Evolutionary conservation across 1,140 invertebrate species (phyloP).

Genomic region (Drosophila neocordata): DNA sequence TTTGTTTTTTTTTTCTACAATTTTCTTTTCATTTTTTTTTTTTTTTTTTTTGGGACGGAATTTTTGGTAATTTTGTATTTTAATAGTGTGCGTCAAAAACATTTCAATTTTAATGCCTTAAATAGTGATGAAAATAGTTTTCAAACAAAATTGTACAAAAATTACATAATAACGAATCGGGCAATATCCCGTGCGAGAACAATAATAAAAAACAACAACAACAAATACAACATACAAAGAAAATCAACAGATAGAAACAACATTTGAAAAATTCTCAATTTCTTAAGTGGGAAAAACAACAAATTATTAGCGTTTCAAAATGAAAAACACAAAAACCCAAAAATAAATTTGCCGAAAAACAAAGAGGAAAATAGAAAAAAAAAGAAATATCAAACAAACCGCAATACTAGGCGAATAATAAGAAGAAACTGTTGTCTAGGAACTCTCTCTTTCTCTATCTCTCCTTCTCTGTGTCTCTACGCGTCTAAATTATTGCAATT

Average conservation of each 20-base stretch:
- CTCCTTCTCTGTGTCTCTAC: constrained; percentile 29
- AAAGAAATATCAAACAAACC: constrained; percentile 10
- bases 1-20: background rate
- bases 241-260: constrained; percentile 34
- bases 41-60: constrained; percentile 19
- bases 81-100: constrained; percentile 32
- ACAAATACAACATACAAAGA: constrained; percentile 36
- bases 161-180: constrained; percentile 68
- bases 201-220: constrained; percentile 41
- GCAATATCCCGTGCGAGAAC: constrained; percentile 47
- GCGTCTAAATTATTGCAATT: constrained; percentile 46
- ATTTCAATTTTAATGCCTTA: constrained; percentile 61
- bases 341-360: constrained; percentile 60
- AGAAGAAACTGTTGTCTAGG: constrained; percentile 23
- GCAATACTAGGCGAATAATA: no score
- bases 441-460: no score
- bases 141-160: constrained; percentile 44
- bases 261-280: constrained; percentile 53
- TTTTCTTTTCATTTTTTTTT: background rate
- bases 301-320: constrained; percentile 70
- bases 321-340: constrained; percentile 55
- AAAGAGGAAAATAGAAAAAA: constrained; percentile 23
- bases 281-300: constrained; percentile 43
- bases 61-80: constrained; percentile 32
- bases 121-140: constrained; percentile 63